These are phyloP conservation scores for Cyanocitta stelleri DNA, from an alignment of 2,113 vertebrate genomes.

Conservation along the genomic window DNA sequence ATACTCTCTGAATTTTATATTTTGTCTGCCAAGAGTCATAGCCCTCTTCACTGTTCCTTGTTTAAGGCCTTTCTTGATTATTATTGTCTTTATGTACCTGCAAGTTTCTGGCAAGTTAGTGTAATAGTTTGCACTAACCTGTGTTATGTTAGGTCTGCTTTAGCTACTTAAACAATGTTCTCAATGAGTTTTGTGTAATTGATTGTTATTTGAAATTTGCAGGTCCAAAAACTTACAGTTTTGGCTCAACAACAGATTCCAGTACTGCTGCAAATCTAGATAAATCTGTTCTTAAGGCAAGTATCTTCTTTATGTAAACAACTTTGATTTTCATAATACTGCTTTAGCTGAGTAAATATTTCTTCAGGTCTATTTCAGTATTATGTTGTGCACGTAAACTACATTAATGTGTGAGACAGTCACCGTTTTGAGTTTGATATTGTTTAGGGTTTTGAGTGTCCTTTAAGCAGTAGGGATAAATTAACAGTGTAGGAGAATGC, in stretches of 20 bases:
- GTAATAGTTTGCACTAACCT: neutral
- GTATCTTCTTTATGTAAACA: neutral
- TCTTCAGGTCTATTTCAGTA: neutral
- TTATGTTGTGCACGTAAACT: neutral
- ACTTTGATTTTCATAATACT: neutral
- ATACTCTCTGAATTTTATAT: neutral
- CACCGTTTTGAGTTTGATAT: neutral
- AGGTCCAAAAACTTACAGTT: slow-evolving; percentile 96
- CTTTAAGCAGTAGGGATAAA: neutral
- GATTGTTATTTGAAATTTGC: slow-evolving; percentile 19
- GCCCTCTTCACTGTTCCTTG: neutral
- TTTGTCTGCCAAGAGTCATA: neutral
- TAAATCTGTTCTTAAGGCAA: slow-evolving; percentile 91
- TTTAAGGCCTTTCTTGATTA: neutral
- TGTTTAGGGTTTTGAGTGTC: neutral
- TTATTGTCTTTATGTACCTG: neutral
- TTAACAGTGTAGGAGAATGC: neutral
- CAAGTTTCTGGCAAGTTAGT: neutral
- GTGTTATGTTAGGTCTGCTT: neutral
- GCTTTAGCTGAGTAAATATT: neutral
- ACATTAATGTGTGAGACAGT: neutral
- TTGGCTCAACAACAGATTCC: slow-evolving; percentile 80
- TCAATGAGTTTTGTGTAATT: neutral
- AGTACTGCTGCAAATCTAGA: slow-evolving; percentile 75
- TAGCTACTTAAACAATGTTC: neutral